Evolutionary conservation across 2,888 invertebrate species (phyloP), one percentile per base, ranked within the genome.

Genomic region (Melieria omissa): DNA sequence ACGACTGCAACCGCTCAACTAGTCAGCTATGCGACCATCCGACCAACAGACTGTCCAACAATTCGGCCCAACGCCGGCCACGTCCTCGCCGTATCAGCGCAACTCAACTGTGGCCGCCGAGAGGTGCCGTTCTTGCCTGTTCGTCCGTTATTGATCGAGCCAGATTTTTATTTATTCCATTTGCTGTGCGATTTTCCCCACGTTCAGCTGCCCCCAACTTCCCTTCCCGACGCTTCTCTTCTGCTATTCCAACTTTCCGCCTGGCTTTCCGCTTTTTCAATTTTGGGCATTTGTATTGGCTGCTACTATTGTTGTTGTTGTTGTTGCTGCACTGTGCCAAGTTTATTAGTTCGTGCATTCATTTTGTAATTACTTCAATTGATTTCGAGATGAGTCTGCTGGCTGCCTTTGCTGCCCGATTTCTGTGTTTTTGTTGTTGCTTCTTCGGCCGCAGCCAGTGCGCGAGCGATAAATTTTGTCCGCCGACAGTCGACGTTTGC

Each of bases 261-360:
- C 5, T 4, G 45, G 49, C 42, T n/a, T n/a, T n/a, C n/a, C n/a
- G 58, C 47, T 49, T 60, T 60, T 67, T 60, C 49, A 60, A 67
- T 67, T 67, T 67, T 60, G 60, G 49, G 60, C 60, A 67, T 44
- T 44, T 52, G 67, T 62, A 46, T 44, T 61, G n/a, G 60, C 67
- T 49, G 44, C 44, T 67, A 47, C 58, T 61, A 55, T 62, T 49
- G 55, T 62, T 62, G 55, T 69, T 61, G 49, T 10, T 49, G 12
- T 16, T 8, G 8, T n/a, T 8, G 70, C 42, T 57, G n/a, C 54
- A 64, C 70, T 74, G 74, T 76, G 71, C 81, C 77, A 81, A 83
- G 84, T 85, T 85, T 84, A 84, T 84, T 84, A 84, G 85, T 85
- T 84, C 84, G 84, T 84, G 84, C 85, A 84, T 84, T 85, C 84